phyloP scores from a whole-genome alignment of 1,140 invertebrate species.

The Sycobia sp. region DNA sequence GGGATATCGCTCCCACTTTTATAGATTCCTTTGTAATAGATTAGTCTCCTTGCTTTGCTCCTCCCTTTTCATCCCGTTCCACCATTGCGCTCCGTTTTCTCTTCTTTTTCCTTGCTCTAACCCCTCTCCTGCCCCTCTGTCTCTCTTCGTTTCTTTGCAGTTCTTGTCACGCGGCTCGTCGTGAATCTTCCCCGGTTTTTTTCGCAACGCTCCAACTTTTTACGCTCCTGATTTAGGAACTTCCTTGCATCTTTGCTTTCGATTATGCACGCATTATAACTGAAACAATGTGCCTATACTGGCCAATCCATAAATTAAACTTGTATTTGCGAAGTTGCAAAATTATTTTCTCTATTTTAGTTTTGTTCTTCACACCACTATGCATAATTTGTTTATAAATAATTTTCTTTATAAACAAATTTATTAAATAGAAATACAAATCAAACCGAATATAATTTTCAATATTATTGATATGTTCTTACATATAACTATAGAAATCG shows the following conservation, averaged over 20 bases:
- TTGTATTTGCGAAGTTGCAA: neutral
- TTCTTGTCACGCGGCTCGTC: neutral
- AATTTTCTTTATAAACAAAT: too few relatives aligned
- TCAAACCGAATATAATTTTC: too few relatives aligned
- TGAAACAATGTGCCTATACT: neutral
- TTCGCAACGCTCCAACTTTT: constrained; percentile 5
- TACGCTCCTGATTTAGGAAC: constrained; percentile 13
- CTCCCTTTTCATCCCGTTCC: neutral
- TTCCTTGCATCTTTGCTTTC: constrained; percentile 8
- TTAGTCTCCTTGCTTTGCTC: neutral
- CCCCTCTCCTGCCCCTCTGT: too few relatives aligned
- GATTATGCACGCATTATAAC: neutral
- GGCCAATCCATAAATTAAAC: neutral
- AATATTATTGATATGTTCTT: too few relatives aligned
- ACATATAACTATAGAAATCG: too few relatives aligned
- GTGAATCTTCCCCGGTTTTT: too few relatives aligned
- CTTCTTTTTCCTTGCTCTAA: neutral
- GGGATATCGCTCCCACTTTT: constrained; percentile 20
- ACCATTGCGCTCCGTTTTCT: neutral
- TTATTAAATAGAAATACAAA: too few relatives aligned
- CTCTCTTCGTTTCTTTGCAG: constrained; percentile 10
- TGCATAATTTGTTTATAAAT: too few relatives aligned
- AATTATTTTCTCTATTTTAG: neutral
- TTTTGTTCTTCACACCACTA: neutral
- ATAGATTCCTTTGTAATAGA: constrained; percentile 28